Percentiles rank a stretch among this genome's conserved stretches.
Evolutionary conservation across 2,113 vertebrate species (phyloP).

Genomic region (Cynopterus brachyotis): DNA sequence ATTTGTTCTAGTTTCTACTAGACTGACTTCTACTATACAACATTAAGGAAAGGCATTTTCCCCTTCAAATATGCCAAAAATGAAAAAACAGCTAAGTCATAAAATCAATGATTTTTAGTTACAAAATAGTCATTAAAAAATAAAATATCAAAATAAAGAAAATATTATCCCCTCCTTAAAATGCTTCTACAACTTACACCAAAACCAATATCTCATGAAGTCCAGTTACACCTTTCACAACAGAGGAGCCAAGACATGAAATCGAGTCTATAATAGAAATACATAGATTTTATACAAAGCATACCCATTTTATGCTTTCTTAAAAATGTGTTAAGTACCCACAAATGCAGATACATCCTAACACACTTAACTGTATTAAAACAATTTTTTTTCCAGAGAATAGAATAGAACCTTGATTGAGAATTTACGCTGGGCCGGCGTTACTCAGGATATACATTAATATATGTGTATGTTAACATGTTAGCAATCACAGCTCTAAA

Average conservation of each 20-base stretch:
- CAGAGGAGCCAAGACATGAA: not conserved
- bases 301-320: not conserved
- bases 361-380: not conserved
- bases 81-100: not conserved
- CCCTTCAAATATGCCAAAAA: slow-evolving; percentile 7
- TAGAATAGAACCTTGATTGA: not conserved
- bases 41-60: not conserved
- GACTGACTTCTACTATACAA: not conserved
- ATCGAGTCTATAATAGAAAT: not conserved
- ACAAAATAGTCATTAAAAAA: not conserved
- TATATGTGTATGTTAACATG: not conserved
- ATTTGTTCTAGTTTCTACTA: not conserved
- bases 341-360: not conserved
- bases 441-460: not conserved
- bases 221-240: not conserved
- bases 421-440: not conserved
- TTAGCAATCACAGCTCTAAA: not conserved
- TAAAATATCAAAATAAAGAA: not conserved
- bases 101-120: not conserved
- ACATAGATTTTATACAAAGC: not conserved
- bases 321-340: not conserved
- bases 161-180: not conserved
- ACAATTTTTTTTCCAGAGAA: not conserved
- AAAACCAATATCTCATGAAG: not conserved
- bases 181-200: not conserved